phyloP scores from a whole-genome alignment of 2,888 invertebrate species.

The Acrobeloides nanus region DNA sequence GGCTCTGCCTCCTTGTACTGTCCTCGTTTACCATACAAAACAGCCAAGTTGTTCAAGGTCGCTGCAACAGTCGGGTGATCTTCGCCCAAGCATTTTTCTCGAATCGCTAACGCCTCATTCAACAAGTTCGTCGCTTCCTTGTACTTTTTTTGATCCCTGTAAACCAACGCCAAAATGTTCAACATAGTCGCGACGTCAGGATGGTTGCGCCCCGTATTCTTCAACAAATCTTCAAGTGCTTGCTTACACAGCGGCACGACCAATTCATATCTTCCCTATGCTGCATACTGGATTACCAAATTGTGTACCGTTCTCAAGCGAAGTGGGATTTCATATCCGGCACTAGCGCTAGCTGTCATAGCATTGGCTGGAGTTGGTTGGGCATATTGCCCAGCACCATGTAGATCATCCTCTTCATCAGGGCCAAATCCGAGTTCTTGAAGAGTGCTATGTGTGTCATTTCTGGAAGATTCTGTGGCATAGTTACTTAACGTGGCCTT shows the following conservation, averaged over 20 bases:
- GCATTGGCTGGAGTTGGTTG: slow-evolving; percentile 52
- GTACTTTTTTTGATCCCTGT: slow-evolving; percentile 96
- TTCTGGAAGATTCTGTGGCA: too few species aligned
- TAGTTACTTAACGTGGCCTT: too few species aligned
- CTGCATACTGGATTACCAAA: slow-evolving; percentile 94
- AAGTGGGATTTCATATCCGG: slow-evolving; percentile 98
- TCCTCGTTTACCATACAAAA: slow-evolving; percentile 84
- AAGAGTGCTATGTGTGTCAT: too few species aligned
- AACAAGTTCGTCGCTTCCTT: slow-evolving; percentile 96
- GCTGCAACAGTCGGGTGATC: slow-evolving; percentile 99
- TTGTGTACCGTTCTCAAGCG: slow-evolving; percentile 94
- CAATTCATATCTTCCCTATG: slow-evolving; percentile 91
- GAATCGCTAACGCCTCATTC: slow-evolving; percentile 92
- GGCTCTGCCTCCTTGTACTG: slow-evolving; percentile 98
- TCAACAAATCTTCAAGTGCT: slow-evolving; percentile 95
- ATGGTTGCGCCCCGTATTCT: slow-evolving; percentile 88
- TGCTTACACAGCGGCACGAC: slow-evolving; percentile 97
- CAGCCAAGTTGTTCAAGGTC: slow-evolving; percentile 94
- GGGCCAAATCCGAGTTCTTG: slow-evolving; percentile 54
- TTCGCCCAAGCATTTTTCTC: slow-evolving; percentile 95
- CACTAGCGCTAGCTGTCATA: slow-evolving; percentile 89
- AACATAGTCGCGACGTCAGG: slow-evolving; percentile 99
- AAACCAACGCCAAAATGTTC: slow-evolving; percentile 91
- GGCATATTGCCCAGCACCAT: slow-evolving; percentile 20
- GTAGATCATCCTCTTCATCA: slow-evolving; percentile 52